Evolutionary conservation across 1,140 invertebrate species (phyloP).

Genomic region (Ganaspis sp.): DNA sequence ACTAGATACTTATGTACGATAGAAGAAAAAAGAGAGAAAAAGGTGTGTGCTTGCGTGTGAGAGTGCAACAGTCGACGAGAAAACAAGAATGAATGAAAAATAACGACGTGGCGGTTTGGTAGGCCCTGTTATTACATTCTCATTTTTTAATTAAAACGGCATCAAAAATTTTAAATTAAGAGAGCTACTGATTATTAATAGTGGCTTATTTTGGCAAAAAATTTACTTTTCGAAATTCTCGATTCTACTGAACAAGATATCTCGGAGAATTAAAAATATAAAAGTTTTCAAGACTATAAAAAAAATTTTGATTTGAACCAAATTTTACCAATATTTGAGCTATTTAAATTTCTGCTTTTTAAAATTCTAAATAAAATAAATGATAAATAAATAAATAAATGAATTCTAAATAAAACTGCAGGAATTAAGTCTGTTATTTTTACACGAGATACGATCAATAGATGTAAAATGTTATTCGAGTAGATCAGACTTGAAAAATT

Average conservation of each 20-base stretch:
- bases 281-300: conserved; percentile 31
- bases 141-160: conserved; percentile 42
- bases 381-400: no score
- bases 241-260: not conserved
- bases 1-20: conserved; percentile 51
- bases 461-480: not conserved
- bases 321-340: conserved; percentile 3
- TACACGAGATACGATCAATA: not conserved
- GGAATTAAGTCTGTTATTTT: no score
- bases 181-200: not conserved
- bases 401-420: no score
- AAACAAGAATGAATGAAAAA: conserved; percentile 48
- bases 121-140: conserved; percentile 53
- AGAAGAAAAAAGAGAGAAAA: conserved; percentile 45
- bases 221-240: no score
- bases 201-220: not conserved
- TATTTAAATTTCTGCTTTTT: no score
- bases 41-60: conserved; percentile 44
- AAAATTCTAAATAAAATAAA: no score
- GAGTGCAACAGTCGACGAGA: conserved; percentile 51
- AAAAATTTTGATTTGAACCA: not conserved
- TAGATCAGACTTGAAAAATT: conserved; percentile 33
- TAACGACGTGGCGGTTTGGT: conserved; percentile 52
- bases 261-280: conserved; percentile 41
- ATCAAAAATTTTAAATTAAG: not conserved